These are phyloP conservation scores for Tympanoctomys barrerae DNA, from an alignment of 2,797 vertebrate species.

Conservation along the genomic window DNA sequence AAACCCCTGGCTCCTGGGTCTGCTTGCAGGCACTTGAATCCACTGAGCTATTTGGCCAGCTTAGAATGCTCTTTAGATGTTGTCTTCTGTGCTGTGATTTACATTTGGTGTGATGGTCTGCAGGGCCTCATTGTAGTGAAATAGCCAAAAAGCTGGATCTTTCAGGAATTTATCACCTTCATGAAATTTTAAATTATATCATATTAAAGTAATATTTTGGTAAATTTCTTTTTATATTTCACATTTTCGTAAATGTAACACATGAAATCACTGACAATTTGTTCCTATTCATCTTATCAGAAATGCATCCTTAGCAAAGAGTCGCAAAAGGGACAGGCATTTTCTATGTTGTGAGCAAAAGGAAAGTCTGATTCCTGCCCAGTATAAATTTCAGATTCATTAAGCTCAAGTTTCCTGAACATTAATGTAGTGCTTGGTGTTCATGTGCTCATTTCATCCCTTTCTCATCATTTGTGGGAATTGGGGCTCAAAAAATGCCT, in stretches of 20 bases:
- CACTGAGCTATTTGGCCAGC: too few relatives aligned
- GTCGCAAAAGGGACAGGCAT: not conserved
- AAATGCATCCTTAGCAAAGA: not conserved
- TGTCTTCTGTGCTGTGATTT: not conserved
- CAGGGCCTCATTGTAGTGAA: not conserved
- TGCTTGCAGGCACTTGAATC: too few relatives aligned
- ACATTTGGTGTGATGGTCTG: not conserved
- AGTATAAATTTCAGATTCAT: not conserved
- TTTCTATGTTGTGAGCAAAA: not conserved
- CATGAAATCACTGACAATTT: not conserved
- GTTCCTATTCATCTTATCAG: not conserved
- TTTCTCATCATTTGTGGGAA: not conserved
- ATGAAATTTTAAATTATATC: not conserved
- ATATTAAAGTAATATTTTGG: not conserved
- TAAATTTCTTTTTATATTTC: not conserved
- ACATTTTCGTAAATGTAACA: not conserved
- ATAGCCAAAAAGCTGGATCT: not conserved
- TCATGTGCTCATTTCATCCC: not conserved
- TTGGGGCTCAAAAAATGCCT: not conserved
- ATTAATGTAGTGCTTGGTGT: not conserved
- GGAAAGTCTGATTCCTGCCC: not conserved
- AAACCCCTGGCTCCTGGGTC: too few relatives aligned
- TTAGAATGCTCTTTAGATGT: not conserved
- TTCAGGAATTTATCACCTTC: not conserved
- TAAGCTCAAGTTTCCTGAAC: not conserved